Evolutionary conservation across 2,888 invertebrate genomes (phyloP).

Genomic region (Drosophila formosana): DNA sequence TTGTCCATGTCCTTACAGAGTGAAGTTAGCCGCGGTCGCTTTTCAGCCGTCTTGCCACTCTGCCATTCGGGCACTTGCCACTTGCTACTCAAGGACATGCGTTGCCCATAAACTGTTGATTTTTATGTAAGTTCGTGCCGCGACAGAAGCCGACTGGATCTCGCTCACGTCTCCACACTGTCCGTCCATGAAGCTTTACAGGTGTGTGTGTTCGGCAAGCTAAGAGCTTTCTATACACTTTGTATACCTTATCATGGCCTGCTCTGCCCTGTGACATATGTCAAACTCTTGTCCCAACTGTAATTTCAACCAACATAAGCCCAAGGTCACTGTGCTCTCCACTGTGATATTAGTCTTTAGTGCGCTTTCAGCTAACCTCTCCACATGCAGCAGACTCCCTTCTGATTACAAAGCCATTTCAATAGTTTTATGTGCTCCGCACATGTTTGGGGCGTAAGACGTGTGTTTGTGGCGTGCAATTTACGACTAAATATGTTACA

Average conservation of each 20-base stretch:
- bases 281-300: conserved; percentile 57
- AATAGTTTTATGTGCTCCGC: conserved; percentile 60
- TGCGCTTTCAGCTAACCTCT: not conserved
- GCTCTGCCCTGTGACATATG: conserved; percentile 55
- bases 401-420: conserved; percentile 56
- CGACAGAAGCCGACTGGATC: conserved; percentile 39
- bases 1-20: conserved; percentile 50
- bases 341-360: conserved; percentile 58
- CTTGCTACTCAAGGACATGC: conserved; percentile 72
- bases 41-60: not conserved
- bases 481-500: conserved; percentile 61
- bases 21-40: conserved; percentile 17
- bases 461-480: conserved; percentile 50
- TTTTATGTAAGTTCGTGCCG: conserved; percentile 72
- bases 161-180: not conserved
- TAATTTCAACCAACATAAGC: conserved; percentile 36
- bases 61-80: conserved; percentile 5
- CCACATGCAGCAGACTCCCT: conserved; percentile 1
- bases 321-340: conserved; percentile 34
- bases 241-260: conserved; percentile 31
- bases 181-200: not conserved
- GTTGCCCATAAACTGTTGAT: conserved; percentile 79
- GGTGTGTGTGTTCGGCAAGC: conserved; percentile 26
- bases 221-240: conserved; percentile 24
- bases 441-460: conserved; percentile 6